Base-by-base conservation (phyloP, 2,888 invertebrate species). In the Drosophila pegasa region DNA sequence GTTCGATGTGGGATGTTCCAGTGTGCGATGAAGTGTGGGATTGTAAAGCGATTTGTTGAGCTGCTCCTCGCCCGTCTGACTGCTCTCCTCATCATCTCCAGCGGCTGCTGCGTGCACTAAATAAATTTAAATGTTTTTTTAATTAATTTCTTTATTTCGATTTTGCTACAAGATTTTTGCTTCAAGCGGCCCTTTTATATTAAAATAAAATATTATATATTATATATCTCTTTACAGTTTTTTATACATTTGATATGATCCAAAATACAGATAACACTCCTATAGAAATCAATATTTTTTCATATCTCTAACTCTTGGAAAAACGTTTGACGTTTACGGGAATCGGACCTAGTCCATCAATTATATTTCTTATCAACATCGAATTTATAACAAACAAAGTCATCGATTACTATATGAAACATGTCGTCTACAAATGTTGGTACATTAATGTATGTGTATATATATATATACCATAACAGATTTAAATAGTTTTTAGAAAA, bases 1-100 rank as follows among this genome's bases (percentile, higher is more conserved):
- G 92, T 96, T 97, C 75, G 96, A 96, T 4, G 96, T 96, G 0
- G 96, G 96, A 92, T 96, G 95, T 87, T 96, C 96, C 80, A 96
- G 91, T 61, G 94, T 93, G 81, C 96, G 93, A 90, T 96, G 95
- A 18, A 94, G 92, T 12, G 95, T 93, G 43, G 96, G 96, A 90
- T 95, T 93, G 75, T 93, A 93, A 33, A 84, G 89, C n/a, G 81
- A 77, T 61, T 89, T 91, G 48, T 64, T 63, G 55, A 80, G 88
- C 59, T 84, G 88, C 57, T 83, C 58, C 7, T 80, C 76, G 14
- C 78, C 88, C 14, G 62, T 75, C 37, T 62, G 65, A 1, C 71
- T 71, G 52, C 74, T 78, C 20, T 83, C 76, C 22, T 76, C 85
- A 20, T 68, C 83, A 38, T 71, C 77, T 14, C 79, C 80, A 25